These are phyloP conservation scores for Byasa hedistus DNA, from an alignment of 2,888 invertebrate genomes.

Conservation along the genomic window DNA sequence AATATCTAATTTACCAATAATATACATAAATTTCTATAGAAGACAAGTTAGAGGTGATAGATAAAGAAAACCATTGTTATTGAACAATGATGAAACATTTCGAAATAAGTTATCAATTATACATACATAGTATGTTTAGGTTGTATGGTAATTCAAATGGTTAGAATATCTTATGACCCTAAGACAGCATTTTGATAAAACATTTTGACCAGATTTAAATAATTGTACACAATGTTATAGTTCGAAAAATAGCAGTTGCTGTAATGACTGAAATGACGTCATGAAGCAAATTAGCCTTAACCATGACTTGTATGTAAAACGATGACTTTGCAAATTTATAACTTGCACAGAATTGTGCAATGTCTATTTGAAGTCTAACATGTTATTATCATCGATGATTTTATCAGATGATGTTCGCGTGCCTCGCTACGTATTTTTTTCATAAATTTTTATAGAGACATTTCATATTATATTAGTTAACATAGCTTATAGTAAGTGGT, in stretches of 20 bases:
- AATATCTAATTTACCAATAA: too few species aligned
- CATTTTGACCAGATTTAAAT: background rate
- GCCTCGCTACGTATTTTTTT: background rate
- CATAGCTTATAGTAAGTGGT: too few species aligned
- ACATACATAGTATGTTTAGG: background rate
- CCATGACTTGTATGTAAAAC: constrained; percentile 1
- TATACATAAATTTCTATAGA: too few species aligned
- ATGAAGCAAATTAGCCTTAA: background rate
- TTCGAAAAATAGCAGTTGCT: background rate
- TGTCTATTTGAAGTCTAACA: background rate
- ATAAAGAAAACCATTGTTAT: too few species aligned
- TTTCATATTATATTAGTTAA: background rate
- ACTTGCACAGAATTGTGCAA: constrained; percentile 21
- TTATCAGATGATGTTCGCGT: background rate
- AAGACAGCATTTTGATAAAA: too few species aligned
- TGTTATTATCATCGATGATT: background rate
- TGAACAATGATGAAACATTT: too few species aligned
- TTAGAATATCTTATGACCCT: too few species aligned
- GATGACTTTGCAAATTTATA: constrained; percentile 15
- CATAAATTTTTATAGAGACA: background rate
- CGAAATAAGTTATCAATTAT: too few species aligned
- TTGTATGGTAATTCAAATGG: background rate
- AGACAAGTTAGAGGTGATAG: too few species aligned
- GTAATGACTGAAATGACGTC: constrained; percentile 7
- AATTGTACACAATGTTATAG: background rate